A percentile compares a stretch with the other conserved stretches of the same genome.
These are phyloP conservation scores for Nannoperca obscura DNA, from an alignment of 2,797 vertebrate species.

Conservation along the genomic window DNA sequence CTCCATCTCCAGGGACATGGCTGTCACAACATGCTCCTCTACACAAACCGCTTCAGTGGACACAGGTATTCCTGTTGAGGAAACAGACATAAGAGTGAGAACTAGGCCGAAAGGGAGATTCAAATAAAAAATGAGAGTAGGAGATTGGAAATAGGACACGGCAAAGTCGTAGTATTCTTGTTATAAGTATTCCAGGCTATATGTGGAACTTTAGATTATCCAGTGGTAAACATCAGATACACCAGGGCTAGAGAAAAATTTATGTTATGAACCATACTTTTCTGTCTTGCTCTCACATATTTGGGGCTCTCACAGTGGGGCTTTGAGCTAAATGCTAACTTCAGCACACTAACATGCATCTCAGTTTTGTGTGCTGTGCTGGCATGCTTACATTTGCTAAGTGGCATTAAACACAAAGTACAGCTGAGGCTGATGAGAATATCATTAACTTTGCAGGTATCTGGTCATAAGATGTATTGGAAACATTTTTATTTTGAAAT, in stretches of 20 bases:
- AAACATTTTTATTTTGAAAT: neutral
- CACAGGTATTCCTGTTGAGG: conserved; percentile 68
- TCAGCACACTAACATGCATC: neutral
- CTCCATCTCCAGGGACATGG: conserved; percentile 99
- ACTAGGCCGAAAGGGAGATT: neutral
- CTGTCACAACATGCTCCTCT: conserved; percentile 93
- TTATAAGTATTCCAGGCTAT: conserved; percentile 13
- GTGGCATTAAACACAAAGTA: neutral
- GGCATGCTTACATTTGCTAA: neutral
- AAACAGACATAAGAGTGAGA: conserved; percentile 13
- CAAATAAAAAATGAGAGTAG: neutral
- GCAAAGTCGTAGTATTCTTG: neutral
- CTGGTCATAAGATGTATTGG: neutral
- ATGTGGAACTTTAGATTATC: neutral
- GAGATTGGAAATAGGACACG: neutral
- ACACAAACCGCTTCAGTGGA: conserved; percentile 82
- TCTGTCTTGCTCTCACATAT: neutral
- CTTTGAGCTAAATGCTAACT: neutral
- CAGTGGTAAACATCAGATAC: conserved; percentile 16
- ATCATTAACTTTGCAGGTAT: neutral
- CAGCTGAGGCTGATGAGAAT: neutral
- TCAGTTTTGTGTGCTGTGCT: neutral
- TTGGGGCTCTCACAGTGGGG: neutral
- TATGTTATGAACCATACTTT: neutral
- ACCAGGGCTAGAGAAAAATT: neutral